Conservation (phyloP, 2,888 invertebrate genomes). For the Pasiphila rectangulata region DNA sequence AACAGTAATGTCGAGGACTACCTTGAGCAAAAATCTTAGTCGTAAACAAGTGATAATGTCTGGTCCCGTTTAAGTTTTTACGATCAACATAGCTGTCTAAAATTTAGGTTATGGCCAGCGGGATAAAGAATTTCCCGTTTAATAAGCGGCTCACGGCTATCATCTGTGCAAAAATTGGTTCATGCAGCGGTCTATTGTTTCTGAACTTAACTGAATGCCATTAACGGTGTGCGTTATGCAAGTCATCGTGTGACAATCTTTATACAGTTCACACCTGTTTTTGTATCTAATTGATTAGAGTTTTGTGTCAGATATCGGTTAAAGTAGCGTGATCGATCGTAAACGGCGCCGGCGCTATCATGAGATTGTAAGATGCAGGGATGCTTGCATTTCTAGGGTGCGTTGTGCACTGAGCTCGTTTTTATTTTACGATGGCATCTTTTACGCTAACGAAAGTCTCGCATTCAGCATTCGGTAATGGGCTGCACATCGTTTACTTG, state of each 20-base stretch:
- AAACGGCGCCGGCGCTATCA: conserved; percentile 27
- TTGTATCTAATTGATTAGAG: conserved; percentile 45
- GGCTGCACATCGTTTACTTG: conserved; percentile 44
- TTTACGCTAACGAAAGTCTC: conserved; percentile 45
- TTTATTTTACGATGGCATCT: conserved; percentile 51
- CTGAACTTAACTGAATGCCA: conserved; percentile 43
- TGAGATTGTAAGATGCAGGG: no score
- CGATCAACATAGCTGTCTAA: conserved; percentile 43
- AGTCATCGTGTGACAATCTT: conserved; percentile 51
- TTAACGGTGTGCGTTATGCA: conserved; percentile 59
- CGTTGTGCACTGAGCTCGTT: conserved; percentile 39
- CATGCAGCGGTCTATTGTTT: conserved; percentile 57
- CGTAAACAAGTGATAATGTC: conserved; percentile 40
- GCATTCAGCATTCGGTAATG: conserved; percentile 42
- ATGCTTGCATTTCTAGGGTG: conserved; percentile 33
- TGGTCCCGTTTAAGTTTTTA: conserved; percentile 44
- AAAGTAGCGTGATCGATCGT: conserved; percentile 34
- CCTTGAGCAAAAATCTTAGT: conserved; percentile 38
- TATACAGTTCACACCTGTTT: conserved; percentile 43
- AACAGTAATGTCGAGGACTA: conserved; percentile 1
- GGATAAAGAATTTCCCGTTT: conserved; percentile 63
- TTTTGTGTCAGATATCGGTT: conserved; percentile 46
- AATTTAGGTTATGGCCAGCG: conserved; percentile 21
- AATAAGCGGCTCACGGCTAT: conserved; percentile 62
- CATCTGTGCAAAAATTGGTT: conserved; percentile 39